Conservation (phyloP, 2,888 invertebrate species). For the Cordilura impudica region DNA sequence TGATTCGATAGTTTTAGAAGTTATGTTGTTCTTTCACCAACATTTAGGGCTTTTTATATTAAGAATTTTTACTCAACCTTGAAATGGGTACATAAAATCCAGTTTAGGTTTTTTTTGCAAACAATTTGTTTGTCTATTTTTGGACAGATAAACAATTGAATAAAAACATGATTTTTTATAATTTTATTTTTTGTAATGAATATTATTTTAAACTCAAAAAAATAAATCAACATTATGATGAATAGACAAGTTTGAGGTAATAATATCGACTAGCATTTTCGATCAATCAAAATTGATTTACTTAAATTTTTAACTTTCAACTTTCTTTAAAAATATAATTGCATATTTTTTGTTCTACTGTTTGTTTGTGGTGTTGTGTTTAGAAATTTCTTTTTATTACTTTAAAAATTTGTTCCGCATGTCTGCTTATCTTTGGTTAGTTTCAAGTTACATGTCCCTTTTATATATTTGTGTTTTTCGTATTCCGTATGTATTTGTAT, state of each 20-base stretch:
- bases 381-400: neutral
- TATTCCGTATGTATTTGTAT: slow-evolving; percentile 21
- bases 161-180: no score
- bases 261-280: no score
- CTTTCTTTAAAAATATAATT: neutral
- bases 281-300: no score
- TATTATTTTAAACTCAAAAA: no score
- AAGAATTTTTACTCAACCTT: neutral
- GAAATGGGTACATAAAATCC: neutral
- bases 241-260: no score
- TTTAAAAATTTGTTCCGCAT: slow-evolving; percentile 49
- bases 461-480: slow-evolving; percentile 18
- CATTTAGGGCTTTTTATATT: slow-evolving; percentile 10
- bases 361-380: neutral
- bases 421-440: slow-evolving; percentile 37
- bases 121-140: no score
- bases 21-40: slow-evolving; percentile 15
- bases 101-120: no score
- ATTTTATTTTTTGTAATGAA: no score
- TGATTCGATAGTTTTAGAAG: neutral
- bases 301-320: neutral
- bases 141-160: no score
- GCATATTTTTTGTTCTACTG: neutral
- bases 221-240: no score
- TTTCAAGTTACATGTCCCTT: slow-evolving; percentile 17